Base-by-base conservation (phyloP, 2,113 vertebrate species). In the Tetrax tetrax region DNA sequence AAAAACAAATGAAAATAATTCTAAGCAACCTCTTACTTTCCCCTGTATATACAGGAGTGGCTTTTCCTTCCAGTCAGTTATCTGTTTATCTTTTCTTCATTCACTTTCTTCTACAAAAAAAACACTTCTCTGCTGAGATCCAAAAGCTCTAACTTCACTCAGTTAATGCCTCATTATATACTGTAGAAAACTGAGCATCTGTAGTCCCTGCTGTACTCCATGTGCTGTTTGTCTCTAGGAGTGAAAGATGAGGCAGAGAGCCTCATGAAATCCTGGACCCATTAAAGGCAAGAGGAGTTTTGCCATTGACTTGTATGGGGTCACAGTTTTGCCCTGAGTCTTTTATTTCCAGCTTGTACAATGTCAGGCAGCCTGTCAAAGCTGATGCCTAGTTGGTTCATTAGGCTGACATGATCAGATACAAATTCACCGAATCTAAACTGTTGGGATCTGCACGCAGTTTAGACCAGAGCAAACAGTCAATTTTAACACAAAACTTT, bases 271-370 rank as follows among this genome's bases (percentile, higher is more conserved):
- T 94, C 87, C 69, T 45, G 94, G 65, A 81, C 37, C 74, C 83
- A 92, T 97, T 94, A 92, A 87, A 87, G 84, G 77, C n/a, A 68
- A 91, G 66, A 76, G 61, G 61, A 96, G 77, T 69, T 96, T 91
- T 91, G 61, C 89, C 87, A 80, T 61, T 92, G 89, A 96, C 86
- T 96, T 66, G 48, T 80, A 69, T 43, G 31, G 92, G 94, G 94
- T 95, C 94, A 91, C 16, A 66, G 63, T 80, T 96, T 75, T 91
- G 81, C 87, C 92, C 92, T 20, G 38, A 82, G 92, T 94, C 94
- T 95, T 93, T 96, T 85, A 91, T 95, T 96, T 94, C 86, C 13
- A 8, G 59, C 66, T 80, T 59, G 61, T 85, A 54, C 37, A 16
- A 79, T 79, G 86, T 76, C 80, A 95, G 83, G 65, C 89, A 95